Percentiles rank a stretch among this genome's conserved stretches.
Evolutionary conservation across 2,113 vertebrate species (phyloP).

Genomic region (Epinephelus lanceolatus): DNA sequence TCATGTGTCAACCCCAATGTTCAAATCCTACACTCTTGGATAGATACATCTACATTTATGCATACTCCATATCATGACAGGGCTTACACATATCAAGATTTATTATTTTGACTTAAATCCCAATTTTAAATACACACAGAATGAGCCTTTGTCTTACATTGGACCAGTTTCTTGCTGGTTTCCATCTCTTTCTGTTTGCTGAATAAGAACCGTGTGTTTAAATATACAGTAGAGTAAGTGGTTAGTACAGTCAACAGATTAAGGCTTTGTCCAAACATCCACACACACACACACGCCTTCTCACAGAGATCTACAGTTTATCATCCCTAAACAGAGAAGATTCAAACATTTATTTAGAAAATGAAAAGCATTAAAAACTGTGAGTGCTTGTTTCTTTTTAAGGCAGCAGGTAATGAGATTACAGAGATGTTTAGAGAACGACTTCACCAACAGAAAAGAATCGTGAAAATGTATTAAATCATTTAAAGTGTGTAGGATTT

Average conservation of each 20-base stretch:
- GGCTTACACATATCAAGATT: neutral
- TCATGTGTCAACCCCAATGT: too few relatives aligned
- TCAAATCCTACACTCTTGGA: too few relatives aligned
- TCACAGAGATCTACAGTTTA: neutral
- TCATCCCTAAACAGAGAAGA: neutral
- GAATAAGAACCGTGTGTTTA: neutral
- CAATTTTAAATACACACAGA: neutral
- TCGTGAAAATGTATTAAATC: neutral
- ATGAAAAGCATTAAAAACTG: neutral
- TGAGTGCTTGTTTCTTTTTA: slow-evolving; percentile 3
- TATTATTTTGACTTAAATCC: too few relatives aligned
- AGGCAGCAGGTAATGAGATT: neutral
- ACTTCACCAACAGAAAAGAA: neutral
- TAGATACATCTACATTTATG: neutral
- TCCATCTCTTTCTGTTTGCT: neutral
- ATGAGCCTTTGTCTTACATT: neutral
- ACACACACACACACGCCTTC: neutral
- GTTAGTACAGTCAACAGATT: neutral
- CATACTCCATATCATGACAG: neutral
- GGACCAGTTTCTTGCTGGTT: neutral
- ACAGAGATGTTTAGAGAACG: neutral
- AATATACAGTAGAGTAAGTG: neutral
- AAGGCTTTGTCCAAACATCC: neutral
- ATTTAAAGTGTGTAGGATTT: neutral
- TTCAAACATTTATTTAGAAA: neutral